Evolutionary conservation across 92 coral and sea anemone species (phyloP), one percentile per base, ranked within the genome.

Genomic region (Palythoa caribaeorum): DNA sequence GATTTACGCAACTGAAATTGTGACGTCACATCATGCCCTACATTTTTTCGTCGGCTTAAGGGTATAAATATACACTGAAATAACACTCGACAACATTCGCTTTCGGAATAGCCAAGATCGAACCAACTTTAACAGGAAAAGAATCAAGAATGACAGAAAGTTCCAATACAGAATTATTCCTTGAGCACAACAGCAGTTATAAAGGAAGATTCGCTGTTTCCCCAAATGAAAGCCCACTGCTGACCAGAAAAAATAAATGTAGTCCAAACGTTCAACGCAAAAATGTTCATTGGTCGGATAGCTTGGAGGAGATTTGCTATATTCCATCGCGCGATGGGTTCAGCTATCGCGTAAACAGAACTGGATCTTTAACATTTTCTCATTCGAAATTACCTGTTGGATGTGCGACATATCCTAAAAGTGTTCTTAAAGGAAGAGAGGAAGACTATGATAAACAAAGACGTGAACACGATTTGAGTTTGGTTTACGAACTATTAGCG

Each of bases 271-370:
- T 54, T 13, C 69, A 54, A 17, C 47, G 83, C 10, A 77, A 77
- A 77, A 51, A 14, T 36, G 83, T 77, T 55, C 83, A 77, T 14
- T 77, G 83, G 83, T 54, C 83, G 28, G 83, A 77, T 17, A 77
- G 37, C 48, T 53, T 77, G 6, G 83, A 35, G 17, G 38, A 54
- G 10, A 52, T 77, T 20, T 77, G 68, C 19, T 36, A 77, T 54
- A 77, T 77, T 15, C 68, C 83, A 2, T 77, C 83, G 2, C 50
- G 69, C 11, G 69, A 77, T 15, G 83, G 83, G 40, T 44, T 44
- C 50, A 44, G 75, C 47, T 9, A 35, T 1, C 20, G 79, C 13
- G 37, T 1, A 19, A 75, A 53, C 60, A 19, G 57, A 75, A 75
- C 53, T 3, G 38, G 79, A 40, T 28, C 28, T 44, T 8, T 8